Conservation (phyloP, 2,888 invertebrate genomes). For the Cephus runcator region DNA sequence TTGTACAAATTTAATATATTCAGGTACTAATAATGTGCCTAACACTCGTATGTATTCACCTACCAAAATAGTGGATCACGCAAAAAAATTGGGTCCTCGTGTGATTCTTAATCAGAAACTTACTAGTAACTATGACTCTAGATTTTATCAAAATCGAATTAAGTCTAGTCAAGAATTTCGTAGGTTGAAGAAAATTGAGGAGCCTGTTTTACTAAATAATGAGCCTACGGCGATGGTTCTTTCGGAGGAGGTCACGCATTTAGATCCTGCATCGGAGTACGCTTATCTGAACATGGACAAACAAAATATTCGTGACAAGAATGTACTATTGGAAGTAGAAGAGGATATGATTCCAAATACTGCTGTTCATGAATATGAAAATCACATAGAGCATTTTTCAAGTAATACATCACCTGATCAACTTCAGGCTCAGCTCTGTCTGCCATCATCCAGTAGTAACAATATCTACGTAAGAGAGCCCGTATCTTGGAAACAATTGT, state of each 20-base stretch:
- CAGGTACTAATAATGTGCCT: neutral
- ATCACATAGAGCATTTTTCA: slow-evolving; percentile 10
- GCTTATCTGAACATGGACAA: slow-evolving; percentile 14
- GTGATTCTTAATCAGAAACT: neutral
- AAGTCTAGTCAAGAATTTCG: slow-evolving; percentile 8
- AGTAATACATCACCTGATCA: slow-evolving; percentile 8
- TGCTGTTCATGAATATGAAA: slow-evolving; percentile 12
- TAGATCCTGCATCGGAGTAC: slow-evolving; percentile 11
- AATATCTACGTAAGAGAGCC: slow-evolving; percentile 11
- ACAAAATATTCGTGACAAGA: slow-evolving; percentile 10
- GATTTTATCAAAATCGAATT: slow-evolving; percentile 5
- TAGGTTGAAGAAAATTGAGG: slow-evolving; percentile 9
- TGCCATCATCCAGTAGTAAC: slow-evolving; percentile 5
- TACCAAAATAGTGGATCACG: neutral
- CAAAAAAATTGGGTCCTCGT: neutral
- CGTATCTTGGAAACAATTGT: slow-evolving; percentile 17
- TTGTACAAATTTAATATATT: slow-evolving; percentile 2
- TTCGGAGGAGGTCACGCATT: slow-evolving; percentile 6
- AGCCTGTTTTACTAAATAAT: neutral
- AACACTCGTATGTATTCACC: neutral
- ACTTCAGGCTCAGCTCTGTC: slow-evolving; percentile 8
- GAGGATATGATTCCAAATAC: slow-evolving; percentile 11
- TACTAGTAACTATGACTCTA: slow-evolving; percentile 2
- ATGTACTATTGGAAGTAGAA: slow-evolving; percentile 8
- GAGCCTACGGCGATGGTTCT: neutral